phyloP scores from a whole-genome alignment of 2,797 vertebrate species.

The Macrochelys suwanniensis region DNA sequence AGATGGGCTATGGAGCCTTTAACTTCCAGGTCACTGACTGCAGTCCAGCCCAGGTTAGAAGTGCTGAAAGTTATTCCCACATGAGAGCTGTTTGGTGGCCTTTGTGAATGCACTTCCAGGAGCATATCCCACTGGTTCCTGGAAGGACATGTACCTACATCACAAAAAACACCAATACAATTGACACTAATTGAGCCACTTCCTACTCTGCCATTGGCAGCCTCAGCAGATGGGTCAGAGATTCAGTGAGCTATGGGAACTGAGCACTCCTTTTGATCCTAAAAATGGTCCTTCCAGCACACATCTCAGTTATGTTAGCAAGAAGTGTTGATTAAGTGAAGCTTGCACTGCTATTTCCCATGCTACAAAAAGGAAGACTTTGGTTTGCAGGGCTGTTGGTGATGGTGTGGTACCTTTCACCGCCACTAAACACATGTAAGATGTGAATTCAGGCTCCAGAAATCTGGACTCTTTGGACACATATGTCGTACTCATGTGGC shows the following conservation, averaged over 20 bases:
- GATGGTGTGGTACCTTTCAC: neutral
- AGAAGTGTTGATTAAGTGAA: slow-evolving; percentile 68
- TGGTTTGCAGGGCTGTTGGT: slow-evolving; percentile 22
- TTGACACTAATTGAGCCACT: neutral
- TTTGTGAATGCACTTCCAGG: slow-evolving; percentile 7
- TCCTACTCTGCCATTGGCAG: neutral
- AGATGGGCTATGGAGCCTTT: neutral
- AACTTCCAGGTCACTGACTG: neutral
- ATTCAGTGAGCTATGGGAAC: slow-evolving; percentile 32
- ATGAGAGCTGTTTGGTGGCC: neutral
- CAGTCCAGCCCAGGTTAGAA: neutral
- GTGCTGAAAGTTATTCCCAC: neutral
- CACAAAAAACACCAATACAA: neutral
- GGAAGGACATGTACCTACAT: neutral
- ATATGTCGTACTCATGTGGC: neutral
- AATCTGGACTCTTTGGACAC: neutral
- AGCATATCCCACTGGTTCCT: neutral
- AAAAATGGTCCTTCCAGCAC: slow-evolving; percentile 52
- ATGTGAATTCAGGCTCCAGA: neutral
- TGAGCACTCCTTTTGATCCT: neutral
- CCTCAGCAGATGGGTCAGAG: neutral
- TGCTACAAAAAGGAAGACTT: slow-evolving; percentile 31
- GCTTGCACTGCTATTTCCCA: slow-evolving; percentile 57
- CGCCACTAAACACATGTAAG: neutral
- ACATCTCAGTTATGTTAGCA: slow-evolving; percentile 45